A percentile compares a stretch with the other conserved stretches of the same genome.
Evolutionary conservation across 2,888 invertebrate species (phyloP).

Genomic region (Macrophya annulata): DNA sequence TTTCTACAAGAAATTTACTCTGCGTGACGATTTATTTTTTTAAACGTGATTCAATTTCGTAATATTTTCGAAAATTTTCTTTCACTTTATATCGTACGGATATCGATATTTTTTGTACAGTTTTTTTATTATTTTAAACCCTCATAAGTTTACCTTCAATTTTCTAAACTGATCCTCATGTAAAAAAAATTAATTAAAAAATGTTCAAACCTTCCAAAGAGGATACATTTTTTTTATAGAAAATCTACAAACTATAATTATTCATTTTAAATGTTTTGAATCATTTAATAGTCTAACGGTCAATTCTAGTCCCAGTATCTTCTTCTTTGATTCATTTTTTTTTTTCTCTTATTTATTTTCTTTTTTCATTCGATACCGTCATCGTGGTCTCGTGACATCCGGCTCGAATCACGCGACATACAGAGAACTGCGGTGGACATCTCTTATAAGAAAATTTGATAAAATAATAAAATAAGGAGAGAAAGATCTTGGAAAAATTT

Average conservation of each 20-base stretch:
- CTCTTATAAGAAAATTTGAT: not conserved
- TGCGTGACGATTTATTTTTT: not conserved
- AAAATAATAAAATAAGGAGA: not conserved
- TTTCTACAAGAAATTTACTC: conserved; percentile 79
- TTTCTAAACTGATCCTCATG: not conserved
- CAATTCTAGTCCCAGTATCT: not conserved
- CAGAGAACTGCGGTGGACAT: not conserved
- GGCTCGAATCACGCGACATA: not conserved
- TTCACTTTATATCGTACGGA: not conserved
- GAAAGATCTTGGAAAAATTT: not conserved
- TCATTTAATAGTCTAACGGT: not conserved
- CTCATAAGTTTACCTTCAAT: not conserved
- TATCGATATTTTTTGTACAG: not conserved
- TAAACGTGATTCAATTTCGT: not conserved
- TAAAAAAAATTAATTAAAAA: no score
- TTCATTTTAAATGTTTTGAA: not conserved
- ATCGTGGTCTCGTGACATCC: conserved; percentile 39
- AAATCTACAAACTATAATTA: not conserved
- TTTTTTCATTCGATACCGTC: not conserved
- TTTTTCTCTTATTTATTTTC: not conserved
- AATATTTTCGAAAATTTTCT: not conserved
- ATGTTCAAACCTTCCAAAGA: not conserved
- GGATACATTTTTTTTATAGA: not conserved
- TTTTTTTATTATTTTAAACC: no score
- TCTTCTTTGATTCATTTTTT: conserved; percentile 20